Conservation (phyloP, 2,797 vertebrate genomes). For the Luscinia megarhynchos region DNA sequence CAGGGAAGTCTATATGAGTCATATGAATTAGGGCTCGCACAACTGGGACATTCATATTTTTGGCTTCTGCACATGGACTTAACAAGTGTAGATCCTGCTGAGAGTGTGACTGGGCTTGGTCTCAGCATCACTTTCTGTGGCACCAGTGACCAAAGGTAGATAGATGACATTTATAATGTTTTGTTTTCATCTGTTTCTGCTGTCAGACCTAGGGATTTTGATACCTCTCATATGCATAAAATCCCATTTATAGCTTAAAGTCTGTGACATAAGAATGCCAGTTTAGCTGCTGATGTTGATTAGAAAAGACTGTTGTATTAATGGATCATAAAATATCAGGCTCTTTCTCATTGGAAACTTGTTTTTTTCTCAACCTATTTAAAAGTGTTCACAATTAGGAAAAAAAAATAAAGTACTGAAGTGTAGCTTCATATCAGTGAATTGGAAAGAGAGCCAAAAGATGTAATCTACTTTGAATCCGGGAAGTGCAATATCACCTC, state of each 20-base stretch:
- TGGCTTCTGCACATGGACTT: conserved; percentile 4
- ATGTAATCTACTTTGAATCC: background rate
- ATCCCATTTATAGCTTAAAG: background rate
- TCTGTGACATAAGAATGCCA: background rate
- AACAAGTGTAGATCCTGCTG: background rate
- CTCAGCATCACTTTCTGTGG: background rate
- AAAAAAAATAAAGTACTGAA: background rate
- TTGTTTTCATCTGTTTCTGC: background rate
- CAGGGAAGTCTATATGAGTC: conserved; percentile 21
- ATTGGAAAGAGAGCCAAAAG: background rate
- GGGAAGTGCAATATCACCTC: background rate
- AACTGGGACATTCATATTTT: background rate
- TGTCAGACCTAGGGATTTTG: background rate
- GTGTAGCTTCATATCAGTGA: background rate
- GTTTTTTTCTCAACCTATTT: background rate
- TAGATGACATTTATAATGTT: background rate
- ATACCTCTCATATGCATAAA: background rate
- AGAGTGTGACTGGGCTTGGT: background rate
- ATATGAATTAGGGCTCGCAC: conserved; percentile 14
- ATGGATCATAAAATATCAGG: background rate
- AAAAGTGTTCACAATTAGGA: background rate
- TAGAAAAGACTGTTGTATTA: background rate
- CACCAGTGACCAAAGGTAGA: background rate
- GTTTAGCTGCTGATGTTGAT: background rate
- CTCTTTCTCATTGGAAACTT: background rate